These are phyloP conservation scores for Cryptotermes secundus DNA, from an alignment of 1,140 invertebrate species.

Conservation along the genomic window DNA sequence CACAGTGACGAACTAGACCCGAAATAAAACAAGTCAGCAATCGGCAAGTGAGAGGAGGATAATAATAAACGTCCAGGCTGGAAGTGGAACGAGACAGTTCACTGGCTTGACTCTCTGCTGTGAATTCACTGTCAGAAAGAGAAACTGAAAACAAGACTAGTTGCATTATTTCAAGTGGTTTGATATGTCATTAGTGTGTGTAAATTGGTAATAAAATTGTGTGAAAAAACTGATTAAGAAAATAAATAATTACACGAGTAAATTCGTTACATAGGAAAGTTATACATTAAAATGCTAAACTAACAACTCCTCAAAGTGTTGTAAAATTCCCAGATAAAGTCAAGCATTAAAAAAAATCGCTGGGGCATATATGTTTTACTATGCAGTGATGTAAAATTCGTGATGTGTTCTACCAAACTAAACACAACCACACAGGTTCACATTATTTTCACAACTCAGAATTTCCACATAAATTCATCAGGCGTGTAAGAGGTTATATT, in stretches of 20 bases:
- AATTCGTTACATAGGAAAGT: background rate
- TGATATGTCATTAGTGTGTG: constrained; percentile 11
- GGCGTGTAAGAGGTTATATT: background rate
- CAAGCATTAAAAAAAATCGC: background rate
- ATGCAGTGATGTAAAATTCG: background rate
- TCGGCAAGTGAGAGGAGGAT: background rate
- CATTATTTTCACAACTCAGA: background rate
- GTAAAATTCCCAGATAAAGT: background rate
- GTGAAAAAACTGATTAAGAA: background rate
- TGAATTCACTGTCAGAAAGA: background rate
- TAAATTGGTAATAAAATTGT: constrained; percentile 9
- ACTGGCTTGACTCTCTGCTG: background rate
- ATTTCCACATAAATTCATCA: background rate
- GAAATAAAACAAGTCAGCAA: too few species aligned
- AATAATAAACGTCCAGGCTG: background rate
- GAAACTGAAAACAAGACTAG: background rate
- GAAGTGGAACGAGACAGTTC: background rate
- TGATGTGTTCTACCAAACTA: background rate
- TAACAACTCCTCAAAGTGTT: background rate
- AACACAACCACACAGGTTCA: background rate
- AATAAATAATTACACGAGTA: constrained; percentile 8
- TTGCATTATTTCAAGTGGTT: background rate
- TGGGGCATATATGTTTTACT: background rate
- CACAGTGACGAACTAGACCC: too few species aligned
- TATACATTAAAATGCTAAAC: constrained; percentile 10